Evolutionary conservation across 2,113 vertebrate genomes (phyloP).

Genomic region (Piaya cayana): DNA sequence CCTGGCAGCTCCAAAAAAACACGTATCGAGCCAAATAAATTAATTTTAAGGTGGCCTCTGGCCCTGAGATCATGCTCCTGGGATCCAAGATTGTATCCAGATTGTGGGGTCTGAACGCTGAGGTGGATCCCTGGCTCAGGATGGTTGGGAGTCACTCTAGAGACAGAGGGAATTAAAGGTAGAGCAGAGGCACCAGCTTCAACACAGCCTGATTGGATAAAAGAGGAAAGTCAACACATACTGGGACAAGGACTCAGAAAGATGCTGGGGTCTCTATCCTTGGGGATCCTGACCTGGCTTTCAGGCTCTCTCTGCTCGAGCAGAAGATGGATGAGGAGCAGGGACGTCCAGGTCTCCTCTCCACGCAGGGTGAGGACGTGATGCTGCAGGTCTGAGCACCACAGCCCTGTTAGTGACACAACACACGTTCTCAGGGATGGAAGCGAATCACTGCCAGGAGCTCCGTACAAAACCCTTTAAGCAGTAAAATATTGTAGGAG

Average conservation of each 20-base stretch:
- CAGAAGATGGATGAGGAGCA: too few relatives aligned
- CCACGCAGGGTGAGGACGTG: rapidly evolving
- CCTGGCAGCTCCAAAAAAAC: not conserved
- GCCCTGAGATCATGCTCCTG: too few relatives aligned
- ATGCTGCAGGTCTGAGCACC: not conserved
- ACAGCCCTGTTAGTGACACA: rapidly evolving
- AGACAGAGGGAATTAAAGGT: not conserved
- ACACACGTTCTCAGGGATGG: rapidly evolving
- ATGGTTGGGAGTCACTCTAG: not conserved
- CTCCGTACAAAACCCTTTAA: not conserved
- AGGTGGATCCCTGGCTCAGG: not conserved
- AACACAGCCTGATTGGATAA: not conserved
- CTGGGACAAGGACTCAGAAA: too few relatives aligned
- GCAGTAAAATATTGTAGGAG: not conserved
- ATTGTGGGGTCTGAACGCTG: not conserved
- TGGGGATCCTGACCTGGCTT: not conserved
- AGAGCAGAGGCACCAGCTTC: not conserved
- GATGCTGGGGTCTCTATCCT: not conserved
- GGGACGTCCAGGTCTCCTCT: not conserved
- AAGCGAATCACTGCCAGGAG: not conserved
- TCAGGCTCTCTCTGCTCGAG: not conserved
- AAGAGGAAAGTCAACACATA: not conserved
- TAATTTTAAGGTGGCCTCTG: not conserved
- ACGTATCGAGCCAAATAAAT: rapidly evolving
- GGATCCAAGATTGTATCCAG: too few relatives aligned